Evolutionary conservation across 2,888 invertebrate genomes (phyloP).

Genomic region (Tuberolachnus salignus): DNA sequence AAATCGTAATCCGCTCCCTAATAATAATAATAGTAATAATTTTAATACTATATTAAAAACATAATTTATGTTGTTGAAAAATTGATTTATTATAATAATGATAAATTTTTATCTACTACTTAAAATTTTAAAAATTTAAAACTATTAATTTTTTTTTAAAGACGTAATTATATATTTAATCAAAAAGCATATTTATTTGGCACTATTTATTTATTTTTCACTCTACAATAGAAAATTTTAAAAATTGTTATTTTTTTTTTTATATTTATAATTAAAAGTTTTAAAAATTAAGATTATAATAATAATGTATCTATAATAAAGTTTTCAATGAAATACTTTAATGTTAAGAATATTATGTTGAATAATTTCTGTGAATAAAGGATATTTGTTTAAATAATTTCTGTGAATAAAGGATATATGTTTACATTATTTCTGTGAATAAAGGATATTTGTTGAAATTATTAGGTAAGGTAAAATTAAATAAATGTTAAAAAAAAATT

Average conservation of each 20-base stretch:
- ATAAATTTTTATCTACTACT: not conserved
- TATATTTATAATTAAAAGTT: not conserved
- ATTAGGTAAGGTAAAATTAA: not conserved
- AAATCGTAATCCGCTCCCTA: not conserved
- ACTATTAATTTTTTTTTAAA: not conserved
- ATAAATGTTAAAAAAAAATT: constrained; percentile 33
- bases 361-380: not conserved
- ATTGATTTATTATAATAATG: constrained; percentile 20
- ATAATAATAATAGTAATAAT: constrained; percentile 21
- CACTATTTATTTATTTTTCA: constrained; percentile 11
- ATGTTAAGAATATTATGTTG: not conserved
- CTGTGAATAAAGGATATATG: not conserved
- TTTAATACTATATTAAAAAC: constrained; percentile 11
- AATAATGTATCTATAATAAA: not conserved
- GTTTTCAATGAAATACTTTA: not conserved
- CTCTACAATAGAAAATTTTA: not conserved
- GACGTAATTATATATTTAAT: not conserved
- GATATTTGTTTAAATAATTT: not conserved
- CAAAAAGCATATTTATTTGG: constrained; percentile 17
- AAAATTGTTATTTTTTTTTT: too few species aligned
- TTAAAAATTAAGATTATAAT: too few species aligned
- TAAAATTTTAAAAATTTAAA: constrained; percentile 5
- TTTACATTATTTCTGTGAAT: not conserved
- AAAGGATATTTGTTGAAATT: constrained; percentile 1
- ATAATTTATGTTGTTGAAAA: constrained; percentile 13